Base-by-base conservation (phyloP, 2,113 vertebrate genomes). In the Seriola quinqueradiata region DNA sequence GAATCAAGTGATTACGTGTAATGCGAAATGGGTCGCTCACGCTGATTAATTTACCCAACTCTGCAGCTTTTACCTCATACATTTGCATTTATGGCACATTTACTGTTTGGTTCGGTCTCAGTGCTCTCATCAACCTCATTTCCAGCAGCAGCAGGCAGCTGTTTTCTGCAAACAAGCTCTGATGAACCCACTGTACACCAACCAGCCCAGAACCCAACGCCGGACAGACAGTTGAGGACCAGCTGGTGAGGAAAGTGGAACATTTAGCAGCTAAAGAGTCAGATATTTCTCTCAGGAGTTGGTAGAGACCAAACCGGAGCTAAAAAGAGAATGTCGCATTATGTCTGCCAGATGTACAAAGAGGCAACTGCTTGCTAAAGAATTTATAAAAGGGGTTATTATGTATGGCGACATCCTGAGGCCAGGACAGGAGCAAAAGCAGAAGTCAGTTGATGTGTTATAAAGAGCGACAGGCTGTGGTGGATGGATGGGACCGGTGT, bases 51-150 rank as follows among this genome's bases (percentile, higher is more conserved):
- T 17, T 19, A 42, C 23, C 38, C 38, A 28, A 13, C 70, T n/a
- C 16, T 48, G 70, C n/a, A 25, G 54, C 52, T 58, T 72, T 72
- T 57, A 40, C 52, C 69, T 40, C 50, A 0, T n/a, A 12, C 12
- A 59, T 67, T 67, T 67, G n/a, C 16, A 21, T 75, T 75, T 63
- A 55, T 23, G 21, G 55, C 52, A 71, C 52, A 58, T 7, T 57
- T 17, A 19, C 36, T 42, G n/a, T 23, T 57, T 4, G 36, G 52
- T 42, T 28, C 8, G 0, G 69, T 8, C 69, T 44, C 52, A 4
- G 52, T 19, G n/a, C 13, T 42, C 69, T 23, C 23, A 32, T 32
- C 55, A 72, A 9, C 23, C 17, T 44, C n/a, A 44, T 11, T n/a
- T 12, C 44, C 64, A 25, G 54, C 54, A 25, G 64, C 23, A 19